A percentile compares a stretch with the other conserved stretches of the same genome.
phyloP scores from a whole-genome alignment of 2,113 vertebrate genomes.

The Pseudorasbora parva region DNA sequence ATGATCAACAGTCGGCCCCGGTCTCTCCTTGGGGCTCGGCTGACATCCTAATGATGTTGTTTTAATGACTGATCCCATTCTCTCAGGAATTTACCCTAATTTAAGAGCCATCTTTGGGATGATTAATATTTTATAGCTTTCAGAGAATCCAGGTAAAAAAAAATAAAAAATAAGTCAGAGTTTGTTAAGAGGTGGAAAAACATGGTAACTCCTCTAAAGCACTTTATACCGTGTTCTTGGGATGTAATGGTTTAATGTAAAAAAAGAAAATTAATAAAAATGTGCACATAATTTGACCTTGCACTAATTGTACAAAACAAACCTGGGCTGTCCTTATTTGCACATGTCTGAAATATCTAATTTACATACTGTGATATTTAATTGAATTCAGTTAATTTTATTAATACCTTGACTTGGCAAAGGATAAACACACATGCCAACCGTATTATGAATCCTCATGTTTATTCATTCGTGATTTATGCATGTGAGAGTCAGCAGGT shows the following conservation, averaged over 20 bases:
- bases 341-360: not conserved
- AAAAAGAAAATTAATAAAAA: not conserved
- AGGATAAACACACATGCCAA: constrained; percentile 29
- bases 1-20: constrained; percentile 61
- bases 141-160: constrained; percentile 54
- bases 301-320: not conserved
- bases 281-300: not conserved
- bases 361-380: constrained; percentile 15
- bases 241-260: not conserved
- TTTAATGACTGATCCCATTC: constrained; percentile 63
- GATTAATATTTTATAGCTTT: constrained; percentile 63
- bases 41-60: constrained; percentile 64
- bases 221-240: not conserved
- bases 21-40: constrained; percentile 60
- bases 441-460: constrained; percentile 13
- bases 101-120: constrained; percentile 58
- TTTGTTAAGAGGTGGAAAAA: not conserved
- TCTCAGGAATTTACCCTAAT: constrained; percentile 59
- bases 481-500: constrained; percentile 22
- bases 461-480: constrained; percentile 27
- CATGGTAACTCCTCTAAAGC: not conserved
- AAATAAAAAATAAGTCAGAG: not conserved
- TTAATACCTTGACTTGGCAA: constrained; percentile 1
- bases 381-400: constrained; percentile 31
- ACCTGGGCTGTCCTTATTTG: not conserved